These are phyloP conservation scores for Pelochelys cantorii DNA, from an alignment of 2,797 vertebrate species.

Conservation along the genomic window DNA sequence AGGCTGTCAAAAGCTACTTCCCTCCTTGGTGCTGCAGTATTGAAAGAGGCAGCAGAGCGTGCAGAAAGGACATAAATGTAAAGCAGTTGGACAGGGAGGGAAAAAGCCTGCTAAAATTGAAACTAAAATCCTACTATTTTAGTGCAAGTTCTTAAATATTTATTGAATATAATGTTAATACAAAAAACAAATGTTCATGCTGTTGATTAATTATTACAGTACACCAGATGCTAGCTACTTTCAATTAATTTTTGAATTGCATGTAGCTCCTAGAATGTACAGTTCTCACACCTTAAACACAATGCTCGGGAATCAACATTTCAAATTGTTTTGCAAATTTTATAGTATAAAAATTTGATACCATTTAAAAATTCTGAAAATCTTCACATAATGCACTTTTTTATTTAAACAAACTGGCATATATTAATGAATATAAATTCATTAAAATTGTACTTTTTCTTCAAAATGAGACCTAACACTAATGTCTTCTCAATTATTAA, in stretches of 20 bases:
- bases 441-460: neutral
- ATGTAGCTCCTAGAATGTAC: neutral
- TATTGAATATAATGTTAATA: neutral
- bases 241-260: neutral
- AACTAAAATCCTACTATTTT: neutral
- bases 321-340: neutral
- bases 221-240: neutral
- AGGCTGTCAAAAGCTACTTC: neutral
- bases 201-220: neutral
- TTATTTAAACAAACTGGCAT: neutral
- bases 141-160: conserved; percentile 14
- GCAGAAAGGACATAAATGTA: neutral
- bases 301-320: neutral
- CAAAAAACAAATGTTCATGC: neutral
- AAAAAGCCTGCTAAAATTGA: neutral
- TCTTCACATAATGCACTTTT: neutral
- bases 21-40: neutral
- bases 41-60: neutral
- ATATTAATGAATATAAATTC: neutral
- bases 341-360: neutral
- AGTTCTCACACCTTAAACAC: neutral
- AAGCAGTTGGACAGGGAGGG: neutral
- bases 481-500: neutral
- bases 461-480: neutral
- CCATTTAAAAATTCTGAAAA: neutral